Percentiles rank a stretch among this genome's conserved stretches.
Evolutionary conservation across 2,797 vertebrate genomes (phyloP).

Genomic region (Craterocephalus amniculus): DNA sequence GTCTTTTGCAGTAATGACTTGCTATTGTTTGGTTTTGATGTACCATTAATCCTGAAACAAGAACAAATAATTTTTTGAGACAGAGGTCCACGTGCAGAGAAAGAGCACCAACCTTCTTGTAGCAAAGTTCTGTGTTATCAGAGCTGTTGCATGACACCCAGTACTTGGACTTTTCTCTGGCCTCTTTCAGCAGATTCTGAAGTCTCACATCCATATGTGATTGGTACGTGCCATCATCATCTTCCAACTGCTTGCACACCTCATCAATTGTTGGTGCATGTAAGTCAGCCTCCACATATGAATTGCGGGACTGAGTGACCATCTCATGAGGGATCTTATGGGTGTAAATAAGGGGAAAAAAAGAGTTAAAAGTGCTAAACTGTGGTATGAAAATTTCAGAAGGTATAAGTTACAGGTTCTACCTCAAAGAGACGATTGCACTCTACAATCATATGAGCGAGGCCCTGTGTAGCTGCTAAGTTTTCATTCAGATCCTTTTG

Average conservation of each 20-base stretch:
- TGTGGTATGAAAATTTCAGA: constrained; percentile 31
- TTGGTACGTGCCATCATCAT: constrained; percentile 87
- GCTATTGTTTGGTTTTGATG: not conserved
- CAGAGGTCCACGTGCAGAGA: not conserved
- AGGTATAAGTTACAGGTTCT: constrained; percentile 27
- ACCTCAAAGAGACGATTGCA: constrained; percentile 97
- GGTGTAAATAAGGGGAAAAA: constrained; percentile 15
- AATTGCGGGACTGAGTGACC: constrained; percentile 93
- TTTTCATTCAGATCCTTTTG: constrained; percentile 99
- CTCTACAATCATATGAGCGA: constrained; percentile 98
- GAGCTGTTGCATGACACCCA: constrained; percentile 91
- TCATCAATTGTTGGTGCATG: constrained; percentile 90
- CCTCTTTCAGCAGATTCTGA: constrained; percentile 92
- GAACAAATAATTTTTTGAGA: not conserved
- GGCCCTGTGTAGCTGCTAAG: constrained; percentile 94
- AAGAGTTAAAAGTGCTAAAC: constrained; percentile 25
- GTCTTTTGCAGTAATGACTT: not conserved
- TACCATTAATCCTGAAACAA: not conserved
- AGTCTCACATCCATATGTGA: constrained; percentile 87
- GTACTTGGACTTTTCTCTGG: constrained; percentile 93
- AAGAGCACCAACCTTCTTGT: constrained; percentile 89
- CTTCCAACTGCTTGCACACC: constrained; percentile 89
- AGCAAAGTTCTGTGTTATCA: constrained; percentile 91
- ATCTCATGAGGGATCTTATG: constrained; percentile 93
- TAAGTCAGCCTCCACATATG: constrained; percentile 91